Conservation (phyloP, 2,797 vertebrate species). For the Ctenosaura bakeri region DNA sequence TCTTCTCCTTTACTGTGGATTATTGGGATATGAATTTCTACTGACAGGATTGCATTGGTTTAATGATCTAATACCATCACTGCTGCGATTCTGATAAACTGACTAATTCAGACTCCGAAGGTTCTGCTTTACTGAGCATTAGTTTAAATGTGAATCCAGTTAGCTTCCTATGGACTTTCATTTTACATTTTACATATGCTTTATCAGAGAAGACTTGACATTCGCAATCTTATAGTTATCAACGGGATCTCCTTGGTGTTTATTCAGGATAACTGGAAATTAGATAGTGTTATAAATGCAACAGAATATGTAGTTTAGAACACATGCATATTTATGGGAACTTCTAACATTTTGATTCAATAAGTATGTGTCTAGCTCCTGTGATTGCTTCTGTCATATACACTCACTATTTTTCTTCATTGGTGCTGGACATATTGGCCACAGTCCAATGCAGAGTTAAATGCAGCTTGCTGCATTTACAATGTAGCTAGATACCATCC, state of each 20-base stretch:
- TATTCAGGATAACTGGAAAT: constrained; percentile 45
- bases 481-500: neutral
- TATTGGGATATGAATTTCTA: constrained; percentile 62
- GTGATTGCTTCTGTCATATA: neutral
- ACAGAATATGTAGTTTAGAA: neutral
- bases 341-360: neutral
- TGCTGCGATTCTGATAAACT: constrained; percentile 43
- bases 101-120: constrained; percentile 49
- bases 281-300: constrained; percentile 23
- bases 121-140: constrained; percentile 65
- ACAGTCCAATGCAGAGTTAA: neutral
- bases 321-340: neutral
- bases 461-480: constrained; percentile 18
- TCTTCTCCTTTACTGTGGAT: constrained; percentile 52
- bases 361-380: neutral
- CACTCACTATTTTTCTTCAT: neutral
- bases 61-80: constrained; percentile 37
- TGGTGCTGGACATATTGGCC: neutral
- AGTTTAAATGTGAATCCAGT: constrained; percentile 55
- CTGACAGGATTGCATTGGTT: constrained; percentile 62
- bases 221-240: constrained; percentile 37
- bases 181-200: constrained; percentile 57
- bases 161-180: constrained; percentile 58
- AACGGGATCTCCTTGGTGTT: constrained; percentile 41
- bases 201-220: constrained; percentile 55